A percentile compares a stretch with the other conserved stretches of the same genome.
Evolutionary conservation across 2,797 vertebrate species (phyloP).

Genomic region (Chloroceryle amazona): DNA sequence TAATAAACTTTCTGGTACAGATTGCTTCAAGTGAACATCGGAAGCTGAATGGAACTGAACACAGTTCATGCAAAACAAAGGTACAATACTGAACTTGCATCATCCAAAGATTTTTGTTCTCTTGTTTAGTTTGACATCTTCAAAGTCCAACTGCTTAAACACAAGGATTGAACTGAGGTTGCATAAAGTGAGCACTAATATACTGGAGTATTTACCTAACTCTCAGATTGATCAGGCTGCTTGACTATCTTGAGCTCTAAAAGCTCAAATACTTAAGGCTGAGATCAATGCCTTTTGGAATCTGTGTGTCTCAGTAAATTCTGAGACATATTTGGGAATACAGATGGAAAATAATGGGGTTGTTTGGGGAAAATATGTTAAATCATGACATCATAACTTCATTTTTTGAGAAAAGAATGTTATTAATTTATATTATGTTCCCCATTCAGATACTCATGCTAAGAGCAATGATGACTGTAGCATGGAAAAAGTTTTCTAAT

Average conservation of each 20-base stretch:
- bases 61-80: slow-evolving; percentile 52
- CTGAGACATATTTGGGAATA: slow-evolving; percentile 7
- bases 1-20: not conserved
- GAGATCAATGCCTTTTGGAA: not conserved
- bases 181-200: slow-evolving; percentile 1
- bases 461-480: not conserved
- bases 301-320: not conserved
- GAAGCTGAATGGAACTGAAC: slow-evolving; percentile 35
- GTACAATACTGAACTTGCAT: slow-evolving; percentile 2
- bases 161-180: not conserved
- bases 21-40: slow-evolving; percentile 26
- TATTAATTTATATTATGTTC: slow-evolving; percentile 6
- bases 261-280: slow-evolving; percentile 16
- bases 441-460: not conserved
- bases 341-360: not conserved
- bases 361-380: not conserved
- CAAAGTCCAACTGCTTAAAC: not conserved
- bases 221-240: not conserved
- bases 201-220: not conserved
- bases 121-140: slow-evolving; percentile 23
- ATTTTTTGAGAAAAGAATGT: not conserved
- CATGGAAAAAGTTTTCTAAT: not conserved
- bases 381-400: not conserved
- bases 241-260: not conserved
- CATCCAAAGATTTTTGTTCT: not conserved